Base-by-base conservation (phyloP, 2,113 vertebrate genomes). In the Sclerurus mexicanus region DNA sequence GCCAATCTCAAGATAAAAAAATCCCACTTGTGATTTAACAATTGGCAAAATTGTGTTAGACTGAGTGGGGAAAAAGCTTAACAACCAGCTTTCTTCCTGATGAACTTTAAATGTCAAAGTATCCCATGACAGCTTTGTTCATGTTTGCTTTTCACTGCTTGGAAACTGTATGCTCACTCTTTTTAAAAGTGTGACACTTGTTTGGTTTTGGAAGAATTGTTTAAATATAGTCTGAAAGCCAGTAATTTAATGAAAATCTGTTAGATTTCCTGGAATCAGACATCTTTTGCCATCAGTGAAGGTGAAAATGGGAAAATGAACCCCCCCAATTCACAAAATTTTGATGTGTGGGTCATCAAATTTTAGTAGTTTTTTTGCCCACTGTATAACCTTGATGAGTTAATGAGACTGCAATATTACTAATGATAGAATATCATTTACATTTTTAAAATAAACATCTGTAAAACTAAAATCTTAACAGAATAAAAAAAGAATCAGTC, bases 91-190 rank as follows among this genome's bases (percentile, higher is more conserved):
- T 71, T 23, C 55, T 79, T 60, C 83, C 75, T 66, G 39, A 71
- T 71, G 47, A 95, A 83, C 53, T 94, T 90, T 80, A 90, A 87
- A 89, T 74, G 58, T 69, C 87, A 49, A 78, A 88, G 33, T 27
- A 62, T 77, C 47, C 55, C 47, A 46, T 69, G 74, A 87, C 5
- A 71, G 25, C 30, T 47, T 81, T 59, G 35, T 2, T 2, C 50
- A 50, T 83, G 33, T 84, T 77, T 86, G 63, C 28, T 39, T 77
- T 83, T 80, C 76, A 71, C 22, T 67, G 46, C 37, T 67, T 72
- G 93, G 84, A 92, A 96, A 94, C 56, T 49, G 23, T 42, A 2
- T 14, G 12, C 44, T 92, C 31, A 58, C 21, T 13, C 33, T 72
- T 39, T 81, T 37, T 37, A 63, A 87, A 62, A 80, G 7, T 28